Evolutionary conservation across 2,797 vertebrate genomes (phyloP), one percentile per base, ranked within the genome.

Genomic region (Labroides dimidiatus): DNA sequence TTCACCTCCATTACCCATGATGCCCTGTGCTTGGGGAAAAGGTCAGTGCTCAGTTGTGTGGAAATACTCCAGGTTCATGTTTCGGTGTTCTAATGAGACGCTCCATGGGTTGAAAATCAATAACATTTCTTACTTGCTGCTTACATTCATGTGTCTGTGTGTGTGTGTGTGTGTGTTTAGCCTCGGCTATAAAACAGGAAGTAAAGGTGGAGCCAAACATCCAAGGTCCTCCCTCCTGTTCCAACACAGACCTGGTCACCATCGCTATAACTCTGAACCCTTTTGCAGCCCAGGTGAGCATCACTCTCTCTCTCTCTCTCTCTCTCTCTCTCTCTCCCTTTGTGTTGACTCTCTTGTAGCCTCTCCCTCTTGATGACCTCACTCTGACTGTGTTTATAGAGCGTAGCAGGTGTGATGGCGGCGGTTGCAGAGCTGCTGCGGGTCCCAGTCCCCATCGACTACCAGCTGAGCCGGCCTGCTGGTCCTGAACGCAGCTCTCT

Each of bases 191-290:
- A 81, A 95, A 94, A 84, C 95, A 92, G 92, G 96, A 96, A 56
- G 93, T 99, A 69, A 98, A 99, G 92, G 85, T 85, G 21, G 98
- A 99, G 82, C 95, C 95, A 0, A 69, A 92, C 37, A 94, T 94
- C 49, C 95, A 96, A 66, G 93, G 85, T 41, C 93, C 91, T 19
- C 91, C 94, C 36, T 95, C 96, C 37, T 97, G 95, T 74, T 94
- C 96, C 19, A 95, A 94, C 89, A 94, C 96, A 17, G 96, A 96
- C 67, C 90, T 96, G 76, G 96, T 99, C 62, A 97, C 98, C 83
- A 96, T 99, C 87, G 96, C 96, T 11, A 96, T 99, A 78, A 98
- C 96, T 6, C 89, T 99, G 76, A 96, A 96, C 82, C 96, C 96
- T 11, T 88, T 95, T 2, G 96, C 95, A 61, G 95, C 96, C 53